These are phyloP conservation scores for Nebria ingens DNA, from an alignment of 1,140 invertebrate genomes.

Conservation along the genomic window DNA sequence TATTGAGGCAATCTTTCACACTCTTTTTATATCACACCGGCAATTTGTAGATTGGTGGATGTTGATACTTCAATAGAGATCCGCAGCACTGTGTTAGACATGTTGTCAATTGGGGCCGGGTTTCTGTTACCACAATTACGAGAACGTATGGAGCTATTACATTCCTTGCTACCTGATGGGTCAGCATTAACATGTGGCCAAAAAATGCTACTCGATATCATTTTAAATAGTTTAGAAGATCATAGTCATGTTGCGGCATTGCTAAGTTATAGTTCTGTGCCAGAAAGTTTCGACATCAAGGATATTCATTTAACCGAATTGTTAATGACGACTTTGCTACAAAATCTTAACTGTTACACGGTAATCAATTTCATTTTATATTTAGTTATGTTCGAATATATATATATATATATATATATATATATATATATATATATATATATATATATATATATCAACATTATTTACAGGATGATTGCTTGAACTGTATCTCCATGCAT, in stretches of 20 bases:
- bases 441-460: background rate
- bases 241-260: constrained; percentile 46
- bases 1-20: too few relatives aligned
- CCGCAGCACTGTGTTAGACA: constrained; percentile 44
- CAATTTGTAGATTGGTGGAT: constrained; percentile 43
- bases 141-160: constrained; percentile 48
- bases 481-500: constrained; percentile 25
- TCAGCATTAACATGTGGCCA: constrained; percentile 47
- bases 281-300: constrained; percentile 24
- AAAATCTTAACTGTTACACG: constrained; percentile 43
- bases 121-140: constrained; percentile 48
- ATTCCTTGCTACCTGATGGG: constrained; percentile 46
- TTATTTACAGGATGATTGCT: constrained; percentile 25
- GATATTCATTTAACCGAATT: constrained; percentile 39
- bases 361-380: constrained; percentile 28
- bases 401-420: background rate
- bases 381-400: background rate
- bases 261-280: constrained; percentile 36
- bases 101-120: constrained; percentile 46
- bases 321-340: constrained; percentile 46
- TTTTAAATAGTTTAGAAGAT: constrained; percentile 51
- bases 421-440: background rate
- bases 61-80: constrained; percentile 43
- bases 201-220: constrained; percentile 49
- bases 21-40: too few relatives aligned